Evolutionary conservation across 2,797 vertebrate species (phyloP).

Genomic region (Pseudomugil gertrudae): DNA sequence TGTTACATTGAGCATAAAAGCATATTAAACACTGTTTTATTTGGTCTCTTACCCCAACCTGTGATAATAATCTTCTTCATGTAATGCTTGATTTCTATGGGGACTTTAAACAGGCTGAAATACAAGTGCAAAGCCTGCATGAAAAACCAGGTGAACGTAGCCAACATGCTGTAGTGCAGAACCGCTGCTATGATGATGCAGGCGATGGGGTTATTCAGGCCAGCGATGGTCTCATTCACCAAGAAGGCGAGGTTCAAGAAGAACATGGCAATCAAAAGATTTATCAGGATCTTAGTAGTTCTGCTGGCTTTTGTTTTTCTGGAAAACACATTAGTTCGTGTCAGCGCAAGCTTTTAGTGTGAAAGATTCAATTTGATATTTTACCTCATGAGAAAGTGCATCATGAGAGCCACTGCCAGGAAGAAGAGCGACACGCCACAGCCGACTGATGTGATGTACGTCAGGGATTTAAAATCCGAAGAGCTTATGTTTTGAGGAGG

Average conservation of each 20-base stretch:
- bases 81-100: constrained; percentile 46
- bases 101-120: constrained; percentile 40
- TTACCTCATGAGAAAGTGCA: constrained; percentile 61
- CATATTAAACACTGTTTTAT: background rate
- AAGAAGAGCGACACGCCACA: constrained; percentile 72
- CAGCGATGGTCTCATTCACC: constrained; percentile 53
- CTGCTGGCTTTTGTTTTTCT: constrained; percentile 52
- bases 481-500: constrained; percentile 12
- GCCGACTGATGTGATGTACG: constrained; percentile 63
- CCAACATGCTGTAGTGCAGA: constrained; percentile 70
- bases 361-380: background rate
- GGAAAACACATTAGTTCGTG: background rate
- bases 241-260: constrained; percentile 66
- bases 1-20: background rate
- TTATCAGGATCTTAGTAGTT: constrained; percentile 58
- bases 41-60: constrained; percentile 72
- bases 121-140: constrained; percentile 71
- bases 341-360: background rate
- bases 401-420: constrained; percentile 57
- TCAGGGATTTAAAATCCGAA: constrained; percentile 42
- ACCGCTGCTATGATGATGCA: constrained; percentile 52
- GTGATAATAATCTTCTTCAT: constrained; percentile 40
- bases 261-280: constrained; percentile 67
- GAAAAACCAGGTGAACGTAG: constrained; percentile 72
- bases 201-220: background rate